Conservation (phyloP, 2,113 vertebrate genomes). For the Dendropsophus ebraccatus region DNA sequence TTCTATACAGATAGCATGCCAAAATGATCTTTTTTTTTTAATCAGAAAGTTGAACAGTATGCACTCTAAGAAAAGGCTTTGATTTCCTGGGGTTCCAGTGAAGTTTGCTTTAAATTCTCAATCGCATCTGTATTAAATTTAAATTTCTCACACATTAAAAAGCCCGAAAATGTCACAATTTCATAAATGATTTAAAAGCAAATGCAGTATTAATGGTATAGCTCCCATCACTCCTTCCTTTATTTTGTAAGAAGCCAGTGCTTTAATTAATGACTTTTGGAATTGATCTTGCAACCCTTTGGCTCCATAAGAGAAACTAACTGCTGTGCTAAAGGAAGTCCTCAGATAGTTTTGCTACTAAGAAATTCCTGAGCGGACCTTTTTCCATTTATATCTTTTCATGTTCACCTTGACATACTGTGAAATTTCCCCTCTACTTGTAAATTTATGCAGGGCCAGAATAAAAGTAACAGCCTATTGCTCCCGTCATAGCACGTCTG, state of each 20-base stretch:
- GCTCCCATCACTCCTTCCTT: not conserved
- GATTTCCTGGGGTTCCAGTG: not conserved
- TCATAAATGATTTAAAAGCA: conserved; percentile 16
- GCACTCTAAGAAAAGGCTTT: not conserved
- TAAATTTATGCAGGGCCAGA: conserved; percentile 45
- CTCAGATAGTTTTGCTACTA: conserved; percentile 20
- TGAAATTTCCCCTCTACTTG: conserved; percentile 45
- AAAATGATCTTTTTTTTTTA: not conserved
- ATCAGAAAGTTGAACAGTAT: not conserved
- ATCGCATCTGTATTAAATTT: conserved; percentile 11
- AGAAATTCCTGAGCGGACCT: conserved; percentile 38
- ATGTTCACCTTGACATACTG: conserved; percentile 56
- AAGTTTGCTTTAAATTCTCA: not conserved
- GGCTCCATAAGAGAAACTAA: conserved; percentile 36
- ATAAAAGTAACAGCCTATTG: conserved; percentile 30
- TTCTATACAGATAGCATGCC: not conserved
- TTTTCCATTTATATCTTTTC: conserved; percentile 34
- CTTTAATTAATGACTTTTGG: conserved; percentile 49
- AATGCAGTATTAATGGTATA: conserved; percentile 44
- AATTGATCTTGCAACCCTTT: conserved; percentile 47
- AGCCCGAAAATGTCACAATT: not conserved
- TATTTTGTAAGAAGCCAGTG: conserved; percentile 21
- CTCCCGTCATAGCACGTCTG: not conserved
- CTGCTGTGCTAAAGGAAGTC: conserved; percentile 44
- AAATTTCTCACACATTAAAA: conserved; percentile 36